Evolutionary conservation across 1,140 invertebrate genomes (phyloP).

Genomic region (Dreissena rostriformis): DNA sequence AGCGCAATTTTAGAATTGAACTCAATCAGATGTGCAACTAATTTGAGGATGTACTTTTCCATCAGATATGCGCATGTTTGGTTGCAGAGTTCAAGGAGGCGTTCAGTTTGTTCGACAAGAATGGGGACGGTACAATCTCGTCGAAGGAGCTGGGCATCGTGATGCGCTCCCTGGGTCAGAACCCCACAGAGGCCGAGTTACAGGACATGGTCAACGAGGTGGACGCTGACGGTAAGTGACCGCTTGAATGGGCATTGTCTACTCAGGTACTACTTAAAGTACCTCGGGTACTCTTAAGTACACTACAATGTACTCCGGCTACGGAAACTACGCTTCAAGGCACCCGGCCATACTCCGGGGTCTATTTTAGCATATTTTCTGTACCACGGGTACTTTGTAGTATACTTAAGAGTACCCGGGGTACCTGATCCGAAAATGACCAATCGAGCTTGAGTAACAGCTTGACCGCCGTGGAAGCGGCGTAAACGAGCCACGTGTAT

Average conservation of each 20-base stretch:
- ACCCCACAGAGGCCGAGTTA: not conserved
- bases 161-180: conserved; percentile 45
- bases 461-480: no score
- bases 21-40: not conserved
- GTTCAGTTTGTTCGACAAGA: not conserved
- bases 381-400: conserved; percentile 58
- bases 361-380: not conserved
- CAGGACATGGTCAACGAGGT: conserved; percentile 39
- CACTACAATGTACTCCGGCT: not conserved
- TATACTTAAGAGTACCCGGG: not conserved
- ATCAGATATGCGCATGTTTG: not conserved
- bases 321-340: not conserved
- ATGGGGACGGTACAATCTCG: conserved; percentile 62
- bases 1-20: not conserved
- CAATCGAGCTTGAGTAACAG: no score
- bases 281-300: not conserved
- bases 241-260: no score
- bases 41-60: not conserved
- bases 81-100: conserved; percentile 1
- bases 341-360: no score
- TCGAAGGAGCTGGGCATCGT: conserved; percentile 60
- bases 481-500: no score
- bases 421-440: no score
- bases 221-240: conserved; percentile 47
- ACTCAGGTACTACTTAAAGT: no score